phyloP scores from a whole-genome alignment of 2,113 vertebrate genomes.

The Chrysochloris asiatica region DNA sequence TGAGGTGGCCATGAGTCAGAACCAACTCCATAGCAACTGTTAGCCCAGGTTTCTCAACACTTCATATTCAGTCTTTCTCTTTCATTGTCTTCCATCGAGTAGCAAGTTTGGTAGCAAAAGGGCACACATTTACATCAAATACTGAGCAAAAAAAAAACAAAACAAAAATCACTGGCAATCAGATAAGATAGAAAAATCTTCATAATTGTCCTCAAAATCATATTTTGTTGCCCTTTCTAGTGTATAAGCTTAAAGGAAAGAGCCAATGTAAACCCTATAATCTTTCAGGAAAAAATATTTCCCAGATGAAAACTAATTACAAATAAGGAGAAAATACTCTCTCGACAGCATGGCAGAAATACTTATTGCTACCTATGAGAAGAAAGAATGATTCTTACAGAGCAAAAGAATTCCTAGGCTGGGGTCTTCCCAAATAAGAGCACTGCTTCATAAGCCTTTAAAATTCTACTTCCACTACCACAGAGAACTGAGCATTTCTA shows the following conservation, averaged over 20 bases:
- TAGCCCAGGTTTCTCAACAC: background rate
- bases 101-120: constrained; percentile 55
- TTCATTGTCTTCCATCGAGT: constrained; percentile 21
- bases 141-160: background rate
- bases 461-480: background rate
- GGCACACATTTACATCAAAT: constrained; percentile 15
- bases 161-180: background rate
- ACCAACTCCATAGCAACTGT: background rate
- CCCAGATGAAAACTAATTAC: constrained; percentile 1
- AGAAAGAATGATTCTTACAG: background rate
- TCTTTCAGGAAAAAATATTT: background rate
- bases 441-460: constrained; percentile 32
- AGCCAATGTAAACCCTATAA: background rate
- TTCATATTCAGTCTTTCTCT: background rate
- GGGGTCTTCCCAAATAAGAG: constrained; percentile 14
- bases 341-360: too few relatives aligned
- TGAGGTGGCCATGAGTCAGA: background rate
- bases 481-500: background rate
- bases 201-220: background rate
- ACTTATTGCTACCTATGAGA: too few relatives aligned
- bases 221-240: background rate
- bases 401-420: background rate
- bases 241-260: constrained; percentile 1
- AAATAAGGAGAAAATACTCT: constrained; percentile 34
- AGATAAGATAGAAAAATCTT: constrained; percentile 10